phyloP scores from a whole-genome alignment of 2,797 vertebrate genomes.

The Delichon dasypus region DNA sequence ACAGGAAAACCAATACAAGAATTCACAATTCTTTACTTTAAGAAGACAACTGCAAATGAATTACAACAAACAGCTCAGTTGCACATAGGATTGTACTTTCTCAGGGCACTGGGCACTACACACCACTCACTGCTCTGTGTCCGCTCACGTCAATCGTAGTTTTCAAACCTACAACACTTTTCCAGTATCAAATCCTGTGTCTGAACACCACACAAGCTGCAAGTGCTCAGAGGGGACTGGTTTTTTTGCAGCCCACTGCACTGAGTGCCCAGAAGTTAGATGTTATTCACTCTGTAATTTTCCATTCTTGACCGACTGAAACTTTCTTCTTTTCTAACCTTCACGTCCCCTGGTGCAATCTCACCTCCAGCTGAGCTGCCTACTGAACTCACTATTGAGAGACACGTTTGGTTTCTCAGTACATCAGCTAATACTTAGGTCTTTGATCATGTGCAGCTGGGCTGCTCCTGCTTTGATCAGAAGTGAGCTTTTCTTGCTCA shows the following conservation, averaged over 20 bases:
- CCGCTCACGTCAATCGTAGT: fast-evolving
- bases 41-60: neutral
- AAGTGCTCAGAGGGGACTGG: neutral
- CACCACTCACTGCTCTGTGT: neutral
- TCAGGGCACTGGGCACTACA: neutral
- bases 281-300: neutral
- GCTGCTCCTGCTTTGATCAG: conserved; percentile 19
- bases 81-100: fast-evolving
- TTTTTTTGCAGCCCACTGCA: neutral
- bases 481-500: neutral
- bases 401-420: neutral
- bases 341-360: neutral
- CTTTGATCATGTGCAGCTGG: conserved; percentile 19
- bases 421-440: neutral
- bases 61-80: neutral
- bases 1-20: neutral
- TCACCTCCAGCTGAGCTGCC: neutral
- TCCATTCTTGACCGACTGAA: neutral
- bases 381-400: neutral
- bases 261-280: neutral
- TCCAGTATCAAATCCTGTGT: neutral
- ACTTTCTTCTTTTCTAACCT: neutral
- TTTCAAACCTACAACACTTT: neutral
- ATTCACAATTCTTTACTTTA: neutral
- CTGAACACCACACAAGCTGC: neutral